Evolutionary conservation across 2,113 vertebrate genomes (phyloP), one percentile per base, ranked within the genome.

Genomic region (Porphyrio hochstetteri): DNA sequence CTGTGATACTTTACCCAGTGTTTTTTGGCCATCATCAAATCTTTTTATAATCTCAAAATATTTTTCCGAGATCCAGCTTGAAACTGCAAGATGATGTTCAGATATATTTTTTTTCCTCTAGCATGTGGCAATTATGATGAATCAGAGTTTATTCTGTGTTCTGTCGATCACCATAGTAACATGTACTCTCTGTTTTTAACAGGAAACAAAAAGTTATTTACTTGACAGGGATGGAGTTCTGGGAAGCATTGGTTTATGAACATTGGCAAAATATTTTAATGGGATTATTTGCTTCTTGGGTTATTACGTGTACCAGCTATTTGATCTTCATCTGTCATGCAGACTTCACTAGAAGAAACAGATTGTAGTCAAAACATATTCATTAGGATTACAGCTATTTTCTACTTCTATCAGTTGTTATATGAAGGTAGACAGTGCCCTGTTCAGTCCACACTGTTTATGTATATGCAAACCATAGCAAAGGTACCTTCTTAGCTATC

Each of bases 91-190:
- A 79, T 40, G 35, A 61, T 48, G 55, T 93, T 88, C 61, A 52
- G 38, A 31, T 82, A 28, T 87, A 85, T 84, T 92, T 15, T 87
- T 88, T 84, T 92, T 13, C 55, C 65, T 63, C 60, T 70, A 78
- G 89, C 64, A 57, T 88, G 91, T 83, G 50, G 92, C 61, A 96
- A 90, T 95, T 97, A 97, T 69, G 71, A 88, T 59, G 90, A 95
- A 96, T 96, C 92, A 81, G 82, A 94, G 57, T 92, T 92, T 92
- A 92, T 93, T 93, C 72, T 64, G n/a, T 77, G 53, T 92, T 86
- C 87, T 69, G 29, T 70, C 7, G 25, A 91, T 97, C 93, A 95
- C 94, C 96, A 97, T 96, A 96, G 96, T 84, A 97, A 97, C 97
- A 78, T 89, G 74, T 6, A 11, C 64, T 86, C 69, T 69, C 81